Evolutionary conservation across 2,113 vertebrate genomes (phyloP), one percentile per base, ranked within the genome.

Genomic region (Tachysurus vachellii): DNA sequence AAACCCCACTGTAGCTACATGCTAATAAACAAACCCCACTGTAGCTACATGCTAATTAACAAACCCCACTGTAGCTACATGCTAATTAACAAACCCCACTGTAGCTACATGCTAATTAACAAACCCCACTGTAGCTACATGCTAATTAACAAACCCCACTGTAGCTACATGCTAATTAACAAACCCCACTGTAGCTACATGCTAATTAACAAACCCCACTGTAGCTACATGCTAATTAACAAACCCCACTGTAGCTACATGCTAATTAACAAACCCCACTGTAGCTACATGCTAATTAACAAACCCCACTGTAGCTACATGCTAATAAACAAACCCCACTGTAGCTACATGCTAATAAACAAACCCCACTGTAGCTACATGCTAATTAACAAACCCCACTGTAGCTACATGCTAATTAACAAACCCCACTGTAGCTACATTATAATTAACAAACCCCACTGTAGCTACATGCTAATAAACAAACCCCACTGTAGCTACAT

Each of bases 1-100:
- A 85, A 61, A 85, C 42, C 47, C 42, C 66, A 85, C 26, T 56
- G 66, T 36, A 75, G n/a, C n/a, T n/a, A n/a, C n/a, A n/a, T n/a
- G n/a, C n/a, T n/a, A n/a, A 64, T 12, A 3, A 64, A n/a, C 1
- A 85, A 61, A 85, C 42, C 47, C 42, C 66, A 85, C 26, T 56
- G 66, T 36, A 75, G n/a, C n/a, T n/a, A n/a, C n/a, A n/a, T n/a
- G n/a, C n/a, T n/a, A n/a, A 64, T 12, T 11, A 64, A n/a, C 1
- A 85, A 61, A 85, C 42, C 47, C 42, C 66, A 85, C 26, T 56
- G 66, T 36, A 75, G n/a, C n/a, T n/a, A n/a, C n/a, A n/a, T n/a
- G n/a, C n/a, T n/a, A n/a, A 64, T 12, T 11, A 64, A n/a, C 1
- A 85, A 61, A 85, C 42, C 47, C 42, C 66, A 85, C 26, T 56